Evolutionary conservation across 1,140 invertebrate genomes (phyloP).

Genomic region (Magallana gigas): DNA sequence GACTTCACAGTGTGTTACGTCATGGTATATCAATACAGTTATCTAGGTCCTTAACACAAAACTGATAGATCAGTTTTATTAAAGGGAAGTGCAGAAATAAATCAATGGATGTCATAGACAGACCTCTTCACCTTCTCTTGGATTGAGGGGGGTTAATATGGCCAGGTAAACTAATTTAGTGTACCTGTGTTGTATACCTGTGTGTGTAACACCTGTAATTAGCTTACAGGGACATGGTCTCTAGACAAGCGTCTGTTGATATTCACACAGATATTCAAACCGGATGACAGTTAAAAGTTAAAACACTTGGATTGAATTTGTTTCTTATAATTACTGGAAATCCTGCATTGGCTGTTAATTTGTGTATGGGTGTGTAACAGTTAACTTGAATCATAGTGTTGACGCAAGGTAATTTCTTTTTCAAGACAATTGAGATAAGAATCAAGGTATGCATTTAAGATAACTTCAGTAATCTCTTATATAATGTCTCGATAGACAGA

Average conservation of each 20-base stretch:
- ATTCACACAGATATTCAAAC: conserved; percentile 6
- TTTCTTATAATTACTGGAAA: neutral
- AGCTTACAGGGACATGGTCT: conserved; percentile 22
- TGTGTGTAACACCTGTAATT: conserved; percentile 27
- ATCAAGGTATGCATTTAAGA: no score
- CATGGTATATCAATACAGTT: neutral
- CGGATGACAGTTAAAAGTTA: neutral
- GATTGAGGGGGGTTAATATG: conserved; percentile 1
- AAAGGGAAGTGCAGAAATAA: neutral
- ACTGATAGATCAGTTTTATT: neutral
- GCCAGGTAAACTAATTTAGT: conserved; percentile 33
- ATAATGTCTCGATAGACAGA: no score
- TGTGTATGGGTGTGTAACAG: no score
- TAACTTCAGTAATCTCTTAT: no score
- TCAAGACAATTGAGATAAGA: no score
- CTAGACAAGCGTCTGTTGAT: neutral
- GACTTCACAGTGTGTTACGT: neutral
- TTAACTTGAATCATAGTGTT: no score
- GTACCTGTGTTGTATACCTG: conserved; percentile 17
- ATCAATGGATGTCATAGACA: neutral
- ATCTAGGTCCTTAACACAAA: neutral
- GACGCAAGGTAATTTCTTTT: no score
- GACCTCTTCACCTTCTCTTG: conserved; percentile 4
- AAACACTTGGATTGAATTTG: neutral
- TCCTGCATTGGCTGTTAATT: no score